These are phyloP conservation scores for Taurulus bubalis DNA, from an alignment of 2,113 vertebrate genomes.

Conservation along the genomic window DNA sequence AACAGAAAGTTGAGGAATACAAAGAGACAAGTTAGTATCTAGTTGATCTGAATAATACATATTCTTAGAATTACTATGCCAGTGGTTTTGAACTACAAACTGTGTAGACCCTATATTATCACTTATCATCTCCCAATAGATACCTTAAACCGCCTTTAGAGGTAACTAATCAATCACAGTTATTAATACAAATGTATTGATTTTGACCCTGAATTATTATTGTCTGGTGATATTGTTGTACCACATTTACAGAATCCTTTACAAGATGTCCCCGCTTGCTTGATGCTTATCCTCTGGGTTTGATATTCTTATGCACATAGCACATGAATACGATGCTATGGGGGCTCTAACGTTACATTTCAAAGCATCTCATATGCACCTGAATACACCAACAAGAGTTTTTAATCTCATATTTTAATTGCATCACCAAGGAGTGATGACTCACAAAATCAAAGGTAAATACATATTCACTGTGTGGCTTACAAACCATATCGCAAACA, in stretches of 20 bases:
- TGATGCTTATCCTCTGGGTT: neutral
- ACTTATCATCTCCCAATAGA: neutral
- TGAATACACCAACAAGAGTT: neutral
- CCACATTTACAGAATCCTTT: neutral
- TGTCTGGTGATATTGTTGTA: neutral
- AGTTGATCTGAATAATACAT: neutral
- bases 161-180: neutral
- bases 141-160: neutral
- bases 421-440: neutral
- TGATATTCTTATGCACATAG: neutral
- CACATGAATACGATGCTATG: neutral
- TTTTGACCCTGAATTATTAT: neutral
- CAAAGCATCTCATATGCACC: neutral
- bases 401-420: neutral
- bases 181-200: neutral
- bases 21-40: neutral
- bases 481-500: neutral
- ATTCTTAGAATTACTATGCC: neutral
- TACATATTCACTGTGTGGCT: neutral
- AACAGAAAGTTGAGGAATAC: conserved; percentile 10
- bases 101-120: neutral
- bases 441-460: neutral
- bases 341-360: neutral
- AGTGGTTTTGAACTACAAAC: neutral
- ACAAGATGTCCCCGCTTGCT: neutral